These are phyloP conservation scores for Characodon lateralis DNA, from an alignment of 2,797 vertebrate species.

Conservation along the genomic window DNA sequence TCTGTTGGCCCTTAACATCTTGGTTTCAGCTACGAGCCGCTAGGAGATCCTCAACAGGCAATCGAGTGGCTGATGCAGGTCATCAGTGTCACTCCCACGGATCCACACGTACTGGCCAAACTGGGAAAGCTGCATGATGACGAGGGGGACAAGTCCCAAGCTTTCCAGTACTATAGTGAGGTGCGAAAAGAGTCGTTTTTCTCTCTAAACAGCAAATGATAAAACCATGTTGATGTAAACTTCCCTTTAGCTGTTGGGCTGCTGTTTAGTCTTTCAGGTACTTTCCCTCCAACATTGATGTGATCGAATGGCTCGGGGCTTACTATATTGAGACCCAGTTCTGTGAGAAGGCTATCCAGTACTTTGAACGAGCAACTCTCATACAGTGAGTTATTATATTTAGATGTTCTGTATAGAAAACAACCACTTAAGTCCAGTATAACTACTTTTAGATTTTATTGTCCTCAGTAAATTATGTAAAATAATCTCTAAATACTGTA, in stretches of 20 bases:
- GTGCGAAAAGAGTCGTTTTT: slow-evolving; percentile 58
- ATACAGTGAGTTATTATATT: slow-evolving; percentile 90
- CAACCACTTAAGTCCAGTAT: background rate
- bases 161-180: slow-evolving; percentile 96
- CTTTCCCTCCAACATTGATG: slow-evolving; percentile 94
- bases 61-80: slow-evolving; percentile 95
- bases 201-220: background rate
- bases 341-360: slow-evolving; percentile 97
- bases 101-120: slow-evolving; percentile 88
- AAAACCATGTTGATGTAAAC: too few species aligned
- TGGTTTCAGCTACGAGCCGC: slow-evolving; percentile 85
- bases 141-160: slow-evolving; percentile 95
- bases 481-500: too few species aligned
- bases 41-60: slow-evolving; percentile 91
- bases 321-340: slow-evolving; percentile 97
- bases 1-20: slow-evolving; percentile 48
- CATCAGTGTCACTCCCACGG: slow-evolving; percentile 90
- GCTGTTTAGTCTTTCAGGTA: slow-evolving; percentile 89
- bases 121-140: slow-evolving; percentile 90
- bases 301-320: slow-evolving; percentile 96
- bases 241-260: background rate
- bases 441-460: background rate
- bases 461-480: too few species aligned
- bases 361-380: slow-evolving; percentile 96
- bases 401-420: background rate